phyloP scores from a whole-genome alignment of 2,888 invertebrate species.

The Patella caerulea region DNA sequence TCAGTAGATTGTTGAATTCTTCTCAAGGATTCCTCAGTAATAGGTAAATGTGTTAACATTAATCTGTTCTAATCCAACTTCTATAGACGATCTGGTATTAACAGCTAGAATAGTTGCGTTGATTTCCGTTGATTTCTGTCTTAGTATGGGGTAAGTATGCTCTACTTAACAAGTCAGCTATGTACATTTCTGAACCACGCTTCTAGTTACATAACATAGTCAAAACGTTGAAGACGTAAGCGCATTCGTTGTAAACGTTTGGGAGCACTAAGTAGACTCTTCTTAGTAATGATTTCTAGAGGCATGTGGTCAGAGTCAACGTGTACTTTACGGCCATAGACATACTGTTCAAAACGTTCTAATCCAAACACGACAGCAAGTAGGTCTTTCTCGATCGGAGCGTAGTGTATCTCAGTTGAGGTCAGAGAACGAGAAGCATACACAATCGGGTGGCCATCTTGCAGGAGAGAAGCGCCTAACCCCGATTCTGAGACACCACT shows the following conservation, averaged over 20 bases:
- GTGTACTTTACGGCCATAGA: constrained; percentile 31
- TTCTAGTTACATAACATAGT: constrained; percentile 31
- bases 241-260: constrained; percentile 44
- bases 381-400: constrained; percentile 48
- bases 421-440: constrained; percentile 38
- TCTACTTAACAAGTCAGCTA: constrained; percentile 37
- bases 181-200: constrained; percentile 35
- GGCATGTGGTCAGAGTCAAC: constrained; percentile 45
- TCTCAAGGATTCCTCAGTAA: no score
- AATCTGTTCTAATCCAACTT: no score
- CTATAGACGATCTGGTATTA: no score
- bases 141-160: constrained; percentile 17
- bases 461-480: constrained; percentile 11
- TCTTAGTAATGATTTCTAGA: constrained; percentile 36
- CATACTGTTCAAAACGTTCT: constrained; percentile 39
- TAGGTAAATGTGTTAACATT: no score
- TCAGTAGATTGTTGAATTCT: no score
- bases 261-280: constrained; percentile 36
- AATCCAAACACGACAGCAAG: constrained; percentile 38
- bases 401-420: constrained; percentile 36
- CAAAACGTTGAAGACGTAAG: constrained; percentile 38
- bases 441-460: constrained; percentile 38
- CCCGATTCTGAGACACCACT: no score
- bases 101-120: no score
- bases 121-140: no score